These are phyloP conservation scores for Simalia tracyae DNA, from an alignment of 2,797 vertebrate species.

Conservation along the genomic window DNA sequence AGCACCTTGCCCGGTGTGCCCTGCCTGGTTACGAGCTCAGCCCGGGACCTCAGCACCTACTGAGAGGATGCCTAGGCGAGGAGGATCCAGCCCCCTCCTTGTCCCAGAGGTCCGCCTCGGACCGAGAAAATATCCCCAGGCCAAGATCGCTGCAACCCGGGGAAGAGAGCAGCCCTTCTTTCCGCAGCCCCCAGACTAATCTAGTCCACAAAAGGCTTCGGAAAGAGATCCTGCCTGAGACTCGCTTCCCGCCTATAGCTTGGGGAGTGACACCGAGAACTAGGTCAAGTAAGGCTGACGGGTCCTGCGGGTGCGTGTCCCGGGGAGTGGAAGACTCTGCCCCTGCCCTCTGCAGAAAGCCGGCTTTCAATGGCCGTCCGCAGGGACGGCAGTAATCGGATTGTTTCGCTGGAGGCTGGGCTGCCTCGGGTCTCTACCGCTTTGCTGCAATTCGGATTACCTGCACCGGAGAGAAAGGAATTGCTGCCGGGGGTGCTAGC, in stretches of 20 bases:
- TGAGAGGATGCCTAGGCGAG: background rate
- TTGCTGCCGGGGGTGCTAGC: conserved; percentile 7
- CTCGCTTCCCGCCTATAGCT: background rate
- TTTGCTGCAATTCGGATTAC: conserved; percentile 16
- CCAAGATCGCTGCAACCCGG: background rate
- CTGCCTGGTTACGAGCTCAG: background rate
- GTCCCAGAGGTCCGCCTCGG: background rate
- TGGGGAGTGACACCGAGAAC: background rate
- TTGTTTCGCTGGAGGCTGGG: background rate
- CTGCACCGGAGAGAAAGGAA: conserved; percentile 3
- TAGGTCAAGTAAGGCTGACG: background rate
- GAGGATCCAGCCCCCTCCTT: background rate
- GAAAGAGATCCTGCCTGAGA: background rate
- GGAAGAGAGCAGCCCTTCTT: background rate
- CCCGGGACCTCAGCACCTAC: background rate
- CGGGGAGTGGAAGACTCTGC: background rate
- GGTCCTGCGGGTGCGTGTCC: background rate
- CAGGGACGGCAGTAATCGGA: background rate
- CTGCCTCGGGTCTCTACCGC: background rate
- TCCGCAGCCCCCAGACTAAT: background rate
- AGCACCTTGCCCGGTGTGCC: background rate
- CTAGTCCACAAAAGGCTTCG: no score
- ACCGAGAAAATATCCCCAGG: background rate
- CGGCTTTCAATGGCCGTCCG: background rate
- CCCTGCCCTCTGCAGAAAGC: background rate